Evolutionary conservation across 2,888 invertebrate genomes (phyloP).

Genomic region (Meteorus cinctellus): DNA sequence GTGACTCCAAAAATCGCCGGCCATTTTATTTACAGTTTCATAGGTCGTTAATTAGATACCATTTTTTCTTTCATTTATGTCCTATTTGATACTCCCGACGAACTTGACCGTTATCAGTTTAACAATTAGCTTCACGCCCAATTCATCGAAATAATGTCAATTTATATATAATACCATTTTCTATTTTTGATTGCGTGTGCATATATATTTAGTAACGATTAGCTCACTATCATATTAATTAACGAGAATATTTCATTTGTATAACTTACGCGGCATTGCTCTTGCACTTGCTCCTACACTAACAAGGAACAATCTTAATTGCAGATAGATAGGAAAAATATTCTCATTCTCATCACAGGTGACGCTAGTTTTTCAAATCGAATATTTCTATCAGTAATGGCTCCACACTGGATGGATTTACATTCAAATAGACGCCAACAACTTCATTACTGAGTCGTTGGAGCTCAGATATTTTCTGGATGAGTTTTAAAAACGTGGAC

Average conservation of each 20-base stretch:
- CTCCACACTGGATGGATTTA: conserved; percentile 93
- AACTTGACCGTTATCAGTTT: not conserved
- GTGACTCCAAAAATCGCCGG: not conserved
- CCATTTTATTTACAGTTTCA: not conserved
- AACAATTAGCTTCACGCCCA: not conserved
- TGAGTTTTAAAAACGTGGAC: conserved; percentile 88
- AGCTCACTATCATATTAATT: not conserved
- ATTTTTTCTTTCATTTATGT: not conserved
- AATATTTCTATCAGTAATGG: conserved; percentile 96
- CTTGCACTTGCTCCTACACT: not conserved
- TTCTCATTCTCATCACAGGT: not conserved
- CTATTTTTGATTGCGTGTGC: not conserved
- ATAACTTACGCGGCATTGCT: not conserved
- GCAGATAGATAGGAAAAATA: not conserved
- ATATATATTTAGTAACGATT: not conserved
- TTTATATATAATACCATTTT: not conserved
- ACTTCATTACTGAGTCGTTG: conserved; percentile 91
- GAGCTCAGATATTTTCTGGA: conserved; percentile 93
- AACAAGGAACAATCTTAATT: not conserved
- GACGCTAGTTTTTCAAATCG: conserved; percentile 82
- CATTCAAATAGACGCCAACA: conserved; percentile 93
- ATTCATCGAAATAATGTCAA: not conserved
- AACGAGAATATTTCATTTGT: not conserved
- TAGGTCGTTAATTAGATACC: not conserved
- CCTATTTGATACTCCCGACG: not conserved